Evolutionary conservation across 2,113 vertebrate species (phyloP), one percentile per base, ranked within the genome.

Genomic region (Hirundichthys speculiger): DNA sequence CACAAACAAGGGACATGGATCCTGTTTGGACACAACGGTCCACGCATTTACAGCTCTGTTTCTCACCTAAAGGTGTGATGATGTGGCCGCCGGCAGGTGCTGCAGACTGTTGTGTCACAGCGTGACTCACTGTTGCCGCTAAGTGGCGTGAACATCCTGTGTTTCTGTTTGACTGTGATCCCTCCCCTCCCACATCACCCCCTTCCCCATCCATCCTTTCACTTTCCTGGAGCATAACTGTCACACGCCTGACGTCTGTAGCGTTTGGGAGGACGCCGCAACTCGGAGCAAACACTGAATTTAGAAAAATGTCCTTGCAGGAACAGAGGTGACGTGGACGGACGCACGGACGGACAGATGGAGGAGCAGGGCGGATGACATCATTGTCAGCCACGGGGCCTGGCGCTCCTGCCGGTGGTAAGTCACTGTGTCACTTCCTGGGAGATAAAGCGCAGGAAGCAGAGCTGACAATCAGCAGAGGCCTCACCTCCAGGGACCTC

Each of bases 381-480:
- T 84, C 79, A 77, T 25, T 27, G 6, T 10, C 30, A 34, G 7
- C 30, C 30, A 27, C n/a, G n/a, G n/a, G n/a, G n/a, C n/a, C n/a
- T n/a, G n/a, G n/a, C n/a, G 72, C 66, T 70, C 60, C 69, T 77
- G 72, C 41, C 53, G 30, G 49, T 13, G 57, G n/a, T n/a, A n/a
- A n/a, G n/a, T n/a, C n/a, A n/a, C n/a, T n/a, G 54, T 52, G 49
- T 78, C 74, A 82, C 78, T 88, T 91, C 90, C 86, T 84, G 81
- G 73, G 83, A 79, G 60, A 86, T 82, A 90, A 86, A 73, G 79
- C 79, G 53, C 73, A 83, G 86, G 83, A 89, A 87, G 69, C 75
- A 18, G 3, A 60, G 14, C 64, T 25, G 54, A 62, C 63, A 63
- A 48, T 48, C 16, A 40, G 59, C 57, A 79, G 69, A 59, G 51